phyloP scores from a whole-genome alignment of 1,140 invertebrate species.

The Eurosta solidaginis region DNA sequence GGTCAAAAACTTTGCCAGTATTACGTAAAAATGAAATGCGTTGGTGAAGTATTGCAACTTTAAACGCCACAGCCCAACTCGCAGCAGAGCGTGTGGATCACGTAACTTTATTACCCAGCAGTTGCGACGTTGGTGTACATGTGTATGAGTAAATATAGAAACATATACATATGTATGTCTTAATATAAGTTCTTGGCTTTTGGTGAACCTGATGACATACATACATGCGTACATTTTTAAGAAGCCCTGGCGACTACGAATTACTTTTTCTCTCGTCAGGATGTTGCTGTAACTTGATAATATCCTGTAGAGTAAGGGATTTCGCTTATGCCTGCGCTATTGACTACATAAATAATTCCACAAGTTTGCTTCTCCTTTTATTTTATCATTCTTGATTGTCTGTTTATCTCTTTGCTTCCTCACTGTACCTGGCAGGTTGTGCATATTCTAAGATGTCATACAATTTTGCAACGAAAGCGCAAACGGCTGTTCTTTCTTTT shows the following conservation, averaged over 20 bases:
- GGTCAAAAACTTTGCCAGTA: not conserved
- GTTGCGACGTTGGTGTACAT: not conserved
- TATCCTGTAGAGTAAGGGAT: not conserved
- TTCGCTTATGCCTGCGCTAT: not conserved
- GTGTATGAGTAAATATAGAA: not conserved
- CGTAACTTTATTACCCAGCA: not conserved
- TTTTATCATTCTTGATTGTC: not conserved
- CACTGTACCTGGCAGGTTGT: not conserved
- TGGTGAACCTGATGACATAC: not conserved
- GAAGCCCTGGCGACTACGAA: not conserved
- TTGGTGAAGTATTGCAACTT: not conserved
- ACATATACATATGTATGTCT: not conserved
- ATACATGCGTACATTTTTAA: not conserved
- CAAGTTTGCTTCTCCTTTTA: too few relatives aligned
- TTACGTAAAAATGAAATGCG: not conserved
- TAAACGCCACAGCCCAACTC: too few relatives aligned
- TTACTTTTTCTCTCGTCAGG: not conserved
- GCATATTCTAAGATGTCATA: not conserved
- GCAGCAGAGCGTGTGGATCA: not conserved
- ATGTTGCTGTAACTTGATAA: conserved; percentile 11
- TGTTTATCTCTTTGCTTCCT: not conserved
- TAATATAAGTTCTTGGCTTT: too few relatives aligned
- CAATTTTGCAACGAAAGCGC: not conserved
- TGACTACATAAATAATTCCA: not conserved
- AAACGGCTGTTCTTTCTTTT: not conserved